A percentile compares a stretch with the other conserved stretches of the same genome.
phyloP scores from a whole-genome alignment of 2,888 invertebrate species.

The Drosophila merina region DNA sequence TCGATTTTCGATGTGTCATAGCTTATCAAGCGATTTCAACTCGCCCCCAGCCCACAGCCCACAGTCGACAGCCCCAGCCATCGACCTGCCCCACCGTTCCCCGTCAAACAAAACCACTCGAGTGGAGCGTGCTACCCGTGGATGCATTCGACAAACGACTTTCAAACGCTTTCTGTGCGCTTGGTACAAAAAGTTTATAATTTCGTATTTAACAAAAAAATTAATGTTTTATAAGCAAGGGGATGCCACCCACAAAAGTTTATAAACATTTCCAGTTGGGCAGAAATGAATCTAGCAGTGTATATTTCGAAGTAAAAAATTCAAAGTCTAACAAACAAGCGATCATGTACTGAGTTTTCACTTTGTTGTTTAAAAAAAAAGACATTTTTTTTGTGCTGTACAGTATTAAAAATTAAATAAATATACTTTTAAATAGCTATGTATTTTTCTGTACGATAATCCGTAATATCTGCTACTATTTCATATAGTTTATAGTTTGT shows the following conservation, averaged over 20 bases:
- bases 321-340: neutral
- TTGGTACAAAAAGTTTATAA: slow-evolving; percentile 80
- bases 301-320: slow-evolving; percentile 2
- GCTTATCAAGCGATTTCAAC: neutral
- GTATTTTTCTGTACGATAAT: too few species aligned
- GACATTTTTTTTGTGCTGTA: too few species aligned
- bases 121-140: slow-evolving; percentile 47
- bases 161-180: slow-evolving; percentile 71
- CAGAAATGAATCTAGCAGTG: slow-evolving; percentile 9
- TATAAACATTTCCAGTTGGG: slow-evolving; percentile 52
- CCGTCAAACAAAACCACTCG: slow-evolving; percentile 27
- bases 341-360: too few species aligned
- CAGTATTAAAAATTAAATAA: neutral
- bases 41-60: neutral
- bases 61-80: neutral
- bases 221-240: slow-evolving; percentile 66
- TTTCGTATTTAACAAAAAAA: slow-evolving; percentile 78
- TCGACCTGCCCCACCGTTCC: slow-evolving; percentile 9
- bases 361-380: neutral
- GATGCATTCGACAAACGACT: slow-evolving; percentile 68
- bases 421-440: neutral
- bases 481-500: too few species aligned
- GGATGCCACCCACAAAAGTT: slow-evolving; percentile 49
- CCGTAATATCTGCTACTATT: too few species aligned
- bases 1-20: neutral